Base-by-base conservation (phyloP, 2,888 invertebrate species). In the Eupsilia transversa region DNA sequence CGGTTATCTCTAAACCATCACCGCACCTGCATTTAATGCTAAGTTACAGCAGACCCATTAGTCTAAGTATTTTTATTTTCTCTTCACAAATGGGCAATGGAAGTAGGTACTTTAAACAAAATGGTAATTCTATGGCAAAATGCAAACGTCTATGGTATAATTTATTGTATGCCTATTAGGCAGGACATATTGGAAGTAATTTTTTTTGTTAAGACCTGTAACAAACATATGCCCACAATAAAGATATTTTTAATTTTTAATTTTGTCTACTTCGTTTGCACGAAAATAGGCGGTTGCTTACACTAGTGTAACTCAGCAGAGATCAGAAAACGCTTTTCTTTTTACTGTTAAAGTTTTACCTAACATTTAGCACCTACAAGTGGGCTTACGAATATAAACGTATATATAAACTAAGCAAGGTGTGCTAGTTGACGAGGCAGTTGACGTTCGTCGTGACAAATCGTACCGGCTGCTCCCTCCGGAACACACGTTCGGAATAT, bases 401-500 rank as follows among this genome's bases (percentile, higher is more conserved):
- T 33, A 72, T 46, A 72, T 46, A 61, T 79, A 77, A 63, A 52
- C 57, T 27, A 41, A 2, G 7, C 49, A 46, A 77, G 61, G 41
- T 72, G 49, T 79, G 10, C 9, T 61, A 41, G 72, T 79, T 61
- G 54, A 56, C 54, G 46, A 59, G 79, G 20, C 41, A 49, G 56
- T 77, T 80, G 77, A 71, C 76, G 63, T 49, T 56, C 14, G 46
- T 52, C 10, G 38, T 83, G 83, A 81, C 80, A 79, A 83, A 83
- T 83, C 80, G 43, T 6, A 3, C 57, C 46, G 54, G 30, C 60
- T 60, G 52, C 49, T 73, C 41, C 79, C 72, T 10, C 46, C 35
- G 10, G 35, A 83, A 64, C 84, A 80, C 79, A 77, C 73, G 84
- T 49, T 64, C 35, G 4, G 80, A 81, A 81, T 81, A 81, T 56